Evolutionary conservation across 1,140 invertebrate genomes (phyloP), one percentile per base, ranked within the genome.

Genomic region (Platyscapa corneri): DNA sequence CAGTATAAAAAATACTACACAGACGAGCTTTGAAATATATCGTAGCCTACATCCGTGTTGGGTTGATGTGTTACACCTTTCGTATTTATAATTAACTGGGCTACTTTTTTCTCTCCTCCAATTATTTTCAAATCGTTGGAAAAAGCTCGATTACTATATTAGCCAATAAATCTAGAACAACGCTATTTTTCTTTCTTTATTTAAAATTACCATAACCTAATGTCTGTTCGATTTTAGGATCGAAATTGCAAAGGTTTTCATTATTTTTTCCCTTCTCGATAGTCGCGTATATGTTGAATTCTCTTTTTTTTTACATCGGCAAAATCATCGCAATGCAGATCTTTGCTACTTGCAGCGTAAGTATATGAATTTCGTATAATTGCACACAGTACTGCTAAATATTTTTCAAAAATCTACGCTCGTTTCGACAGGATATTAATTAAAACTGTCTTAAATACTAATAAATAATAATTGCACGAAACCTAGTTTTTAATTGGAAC

Each of bases 1-100:
- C 53, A 27, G 76, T 75, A 72, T 37, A 84, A 79, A 84, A 79
- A 37, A n/a, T n/a, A 84, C 83, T 84, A 79, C 65, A 76, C 46
- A 72, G 60, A 56, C 27, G 6, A 84, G 70, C 5, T 84, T 70
- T 30, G 76, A 78, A 78, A 78, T 79, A 84, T 84, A 84, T 67
- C 27, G 18, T 67, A 78, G 78, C 78, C 60, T 78, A 70, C 27
- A 64, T 64, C 30, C 34, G 20, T 53, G 18, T 70, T 18, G 23
- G 27, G 34, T 70, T 16, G 42, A 42, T 79, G 60, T n/a, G n/a
- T 77, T 34, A 56, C 23, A 23, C 60, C 14, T 67, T 10, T n/a
- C n/a, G n/a, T n/a, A n/a, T n/a, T n/a, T n/a, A n/a, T n/a, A n/a
- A n/a, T 12, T 16, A 18, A 34, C 30, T 67, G 12, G 23, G 34